phyloP scores from a whole-genome alignment of 2,113 vertebrate genomes.

The Chroicocephalus ridibundus region DNA sequence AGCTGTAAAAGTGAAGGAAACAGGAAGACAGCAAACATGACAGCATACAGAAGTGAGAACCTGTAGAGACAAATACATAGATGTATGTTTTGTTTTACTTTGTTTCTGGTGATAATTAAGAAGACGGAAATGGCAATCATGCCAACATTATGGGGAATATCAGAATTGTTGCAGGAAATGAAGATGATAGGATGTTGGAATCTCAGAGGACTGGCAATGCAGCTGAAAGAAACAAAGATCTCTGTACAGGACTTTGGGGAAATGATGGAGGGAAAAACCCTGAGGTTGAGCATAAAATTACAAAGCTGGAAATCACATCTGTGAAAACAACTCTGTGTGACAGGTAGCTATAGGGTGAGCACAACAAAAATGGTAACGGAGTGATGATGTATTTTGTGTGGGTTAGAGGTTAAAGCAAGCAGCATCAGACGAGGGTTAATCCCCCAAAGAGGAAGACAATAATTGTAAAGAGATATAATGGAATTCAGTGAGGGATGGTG shows the following conservation, averaged over 20 bases:
- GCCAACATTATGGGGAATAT: background rate
- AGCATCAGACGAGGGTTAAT: background rate
- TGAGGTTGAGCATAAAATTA: background rate
- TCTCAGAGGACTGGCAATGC: background rate
- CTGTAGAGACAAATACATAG: background rate
- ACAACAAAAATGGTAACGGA: background rate
- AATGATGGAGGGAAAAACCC: background rate
- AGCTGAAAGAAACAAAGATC: background rate
- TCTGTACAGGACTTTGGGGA: background rate
- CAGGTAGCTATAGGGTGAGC: background rate
- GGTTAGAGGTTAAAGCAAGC: background rate
- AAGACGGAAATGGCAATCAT: background rate
- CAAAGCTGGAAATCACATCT: background rate
- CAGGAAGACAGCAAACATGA: background rate
- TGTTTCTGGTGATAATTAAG: background rate
- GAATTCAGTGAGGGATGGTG: background rate
- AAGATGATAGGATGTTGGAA: background rate
- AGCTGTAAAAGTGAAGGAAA: background rate
- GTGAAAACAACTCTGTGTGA: background rate
- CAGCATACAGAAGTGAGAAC: background rate
- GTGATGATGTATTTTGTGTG: background rate
- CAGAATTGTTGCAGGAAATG: background rate
- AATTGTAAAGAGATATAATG: background rate
- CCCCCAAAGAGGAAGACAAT: background rate
- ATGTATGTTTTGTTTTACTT: background rate